Evolutionary conservation across 2,797 vertebrate genomes (phyloP).

Genomic region (Pempheris klunzingeri): DNA sequence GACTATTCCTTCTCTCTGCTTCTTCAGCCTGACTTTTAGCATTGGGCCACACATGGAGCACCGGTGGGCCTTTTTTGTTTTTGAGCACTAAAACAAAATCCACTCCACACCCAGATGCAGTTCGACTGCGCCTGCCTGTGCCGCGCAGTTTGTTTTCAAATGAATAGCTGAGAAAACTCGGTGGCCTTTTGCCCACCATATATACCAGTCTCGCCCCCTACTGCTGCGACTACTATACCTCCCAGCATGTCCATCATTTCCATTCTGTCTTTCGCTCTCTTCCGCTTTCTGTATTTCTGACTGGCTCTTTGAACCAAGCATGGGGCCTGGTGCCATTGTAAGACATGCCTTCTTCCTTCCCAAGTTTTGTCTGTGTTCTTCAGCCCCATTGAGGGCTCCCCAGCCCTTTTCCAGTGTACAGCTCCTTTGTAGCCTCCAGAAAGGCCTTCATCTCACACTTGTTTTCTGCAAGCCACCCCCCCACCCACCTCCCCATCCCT

Average conservation of each 20-base stretch:
- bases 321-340: slow-evolving; percentile 80
- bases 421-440: slow-evolving; percentile 81
- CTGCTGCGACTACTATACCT: slow-evolving; percentile 62
- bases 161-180: slow-evolving; percentile 78
- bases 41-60: slow-evolving; percentile 79
- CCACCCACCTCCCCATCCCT: slow-evolving; percentile 5
- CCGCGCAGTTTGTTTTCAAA: slow-evolving; percentile 74
- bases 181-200: slow-evolving; percentile 70
- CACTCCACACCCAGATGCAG: slow-evolving; percentile 73
- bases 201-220: slow-evolving; percentile 49
- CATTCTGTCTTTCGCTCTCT: slow-evolving; percentile 70
- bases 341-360: slow-evolving; percentile 78
- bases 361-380: slow-evolving; percentile 81
- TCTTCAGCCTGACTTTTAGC: slow-evolving; percentile 65
- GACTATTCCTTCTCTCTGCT: slow-evolving; percentile 8
- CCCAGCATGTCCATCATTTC: slow-evolving; percentile 76
- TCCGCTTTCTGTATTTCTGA: slow-evolving; percentile 71
- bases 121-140: slow-evolving; percentile 60
- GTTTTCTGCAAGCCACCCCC: slow-evolving; percentile 60
- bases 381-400: slow-evolving; percentile 76
- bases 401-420: slow-evolving; percentile 69
- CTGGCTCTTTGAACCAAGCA: slow-evolving; percentile 80
- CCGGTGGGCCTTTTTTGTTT: slow-evolving; percentile 41
- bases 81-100: slow-evolving; percentile 62
- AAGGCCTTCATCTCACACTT: slow-evolving; percentile 80